Evolutionary conservation across 2,113 vertebrate genomes (phyloP).

Genomic region (Natator depressus): DNA sequence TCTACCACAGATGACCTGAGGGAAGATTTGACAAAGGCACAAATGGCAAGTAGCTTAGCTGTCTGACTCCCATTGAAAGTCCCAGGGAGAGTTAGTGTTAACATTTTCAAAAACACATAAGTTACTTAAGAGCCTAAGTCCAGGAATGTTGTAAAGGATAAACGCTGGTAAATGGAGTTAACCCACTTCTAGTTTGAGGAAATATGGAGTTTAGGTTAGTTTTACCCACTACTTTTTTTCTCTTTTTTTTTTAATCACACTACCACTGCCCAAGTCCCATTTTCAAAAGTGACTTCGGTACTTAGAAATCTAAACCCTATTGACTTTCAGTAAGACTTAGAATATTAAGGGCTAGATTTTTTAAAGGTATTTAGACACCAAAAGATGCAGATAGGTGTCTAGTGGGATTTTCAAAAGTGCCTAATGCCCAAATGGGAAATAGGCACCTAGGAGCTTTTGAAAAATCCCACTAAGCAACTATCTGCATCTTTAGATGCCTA

Average conservation of each 20-base stretch:
- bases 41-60: not conserved
- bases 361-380: not conserved
- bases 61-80: not conserved
- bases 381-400: not conserved
- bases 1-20: not conserved
- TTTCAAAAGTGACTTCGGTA: not conserved
- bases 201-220: not conserved
- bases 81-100: not conserved
- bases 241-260: not conserved
- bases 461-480: no score
- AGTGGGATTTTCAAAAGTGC: not conserved
- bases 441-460: no score
- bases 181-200: not conserved
- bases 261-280: not conserved
- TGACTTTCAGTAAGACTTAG: not conserved
- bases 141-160: not conserved
- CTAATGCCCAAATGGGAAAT: not conserved
- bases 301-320: not conserved
- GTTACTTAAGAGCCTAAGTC: not conserved
- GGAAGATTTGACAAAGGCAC: not conserved
- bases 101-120: not conserved
- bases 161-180: not conserved
- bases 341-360: not conserved
- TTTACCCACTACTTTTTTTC: not conserved
- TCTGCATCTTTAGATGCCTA: no score